Evolutionary conservation across 2,888 invertebrate genomes (phyloP).

Genomic region (Calameuta idolon): DNA sequence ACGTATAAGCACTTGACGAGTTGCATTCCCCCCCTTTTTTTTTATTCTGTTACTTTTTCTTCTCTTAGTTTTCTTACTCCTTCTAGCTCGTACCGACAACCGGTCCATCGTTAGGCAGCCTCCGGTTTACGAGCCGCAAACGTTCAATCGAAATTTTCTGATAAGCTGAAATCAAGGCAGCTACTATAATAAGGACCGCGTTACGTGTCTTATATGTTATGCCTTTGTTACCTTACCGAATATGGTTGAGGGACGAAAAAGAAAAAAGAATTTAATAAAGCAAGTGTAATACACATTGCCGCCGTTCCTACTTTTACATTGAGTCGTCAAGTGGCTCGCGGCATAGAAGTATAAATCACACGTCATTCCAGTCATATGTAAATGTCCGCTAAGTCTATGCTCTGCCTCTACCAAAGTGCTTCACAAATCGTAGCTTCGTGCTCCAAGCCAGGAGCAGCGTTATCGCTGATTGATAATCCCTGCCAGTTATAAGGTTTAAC

Average conservation of each 20-base stretch:
- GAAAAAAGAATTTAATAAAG: background rate
- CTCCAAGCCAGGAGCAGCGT: background rate
- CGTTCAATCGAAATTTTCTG: background rate
- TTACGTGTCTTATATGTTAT: background rate
- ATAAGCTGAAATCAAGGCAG: background rate
- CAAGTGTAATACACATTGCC: background rate
- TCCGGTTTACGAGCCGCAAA: background rate
- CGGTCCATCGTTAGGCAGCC: background rate
- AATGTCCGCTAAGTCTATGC: background rate
- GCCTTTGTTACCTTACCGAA: background rate
- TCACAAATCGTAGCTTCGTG: background rate
- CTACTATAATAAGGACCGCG: background rate
- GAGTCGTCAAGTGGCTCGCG: conserved; percentile 3
- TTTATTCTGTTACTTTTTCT: background rate
- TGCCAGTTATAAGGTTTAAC: background rate
- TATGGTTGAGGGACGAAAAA: background rate
- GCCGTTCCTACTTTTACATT: background rate
- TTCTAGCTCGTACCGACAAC: background rate
- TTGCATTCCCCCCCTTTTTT: background rate
- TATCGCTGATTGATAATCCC: conserved; percentile 3
- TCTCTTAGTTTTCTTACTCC: background rate
- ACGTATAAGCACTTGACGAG: background rate
- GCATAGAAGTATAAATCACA: conserved; percentile 2
- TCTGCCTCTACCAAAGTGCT: background rate
- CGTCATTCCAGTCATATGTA: conserved; percentile 5